Evolutionary conservation across 1,140 invertebrate genomes (phyloP), one percentile per base, ranked within the genome.

Genomic region (Aphis gossypii): DNA sequence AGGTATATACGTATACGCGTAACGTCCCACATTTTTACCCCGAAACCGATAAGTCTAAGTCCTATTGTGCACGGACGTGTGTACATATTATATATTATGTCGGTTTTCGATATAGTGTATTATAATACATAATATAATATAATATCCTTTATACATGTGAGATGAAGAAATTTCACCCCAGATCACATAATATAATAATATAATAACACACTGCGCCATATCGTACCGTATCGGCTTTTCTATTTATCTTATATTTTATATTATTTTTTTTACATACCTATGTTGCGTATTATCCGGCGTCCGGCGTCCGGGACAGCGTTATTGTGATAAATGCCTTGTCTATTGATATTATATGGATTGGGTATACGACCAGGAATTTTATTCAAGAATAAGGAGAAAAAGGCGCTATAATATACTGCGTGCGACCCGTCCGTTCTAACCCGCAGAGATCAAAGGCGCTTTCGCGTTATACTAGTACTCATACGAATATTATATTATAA

Each of bases 151-250:
- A 83, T 92, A 46, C 38, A 3, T 41, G 9, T 48, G 18, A 18
- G 48, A 51, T 51, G 48, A 51, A 92, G 91, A 92, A 92, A 92
- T 92, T 92, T 51, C n/a, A 84, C 91, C 91, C 91, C 46, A 76
- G 30, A 82, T 83, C 76, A 92, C 76, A 41, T 41, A 41, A 41
- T 41, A 41, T 41, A 92, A 51, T 51, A 51, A 92, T 83, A 92
- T 92, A 92, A 92, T 83, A 92, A 82, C 35, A 18, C 41, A 30
- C 83, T 9, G 14, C 60, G 14, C 56, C 51, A 54, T 68, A n/a
- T 68, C 2, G 60, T n/a, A 44, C 83, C 83, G 83, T 41, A n/a
- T 46, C 25, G 60, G 25, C 60, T 68, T 83, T 83, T 83, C 90
- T 92, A 82, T 92, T 92, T 92, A n/a, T 92, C 35, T 87, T 23